Base-by-base conservation (phyloP, 2,888 invertebrate genomes). In the Nemotelus pantherinus region DNA sequence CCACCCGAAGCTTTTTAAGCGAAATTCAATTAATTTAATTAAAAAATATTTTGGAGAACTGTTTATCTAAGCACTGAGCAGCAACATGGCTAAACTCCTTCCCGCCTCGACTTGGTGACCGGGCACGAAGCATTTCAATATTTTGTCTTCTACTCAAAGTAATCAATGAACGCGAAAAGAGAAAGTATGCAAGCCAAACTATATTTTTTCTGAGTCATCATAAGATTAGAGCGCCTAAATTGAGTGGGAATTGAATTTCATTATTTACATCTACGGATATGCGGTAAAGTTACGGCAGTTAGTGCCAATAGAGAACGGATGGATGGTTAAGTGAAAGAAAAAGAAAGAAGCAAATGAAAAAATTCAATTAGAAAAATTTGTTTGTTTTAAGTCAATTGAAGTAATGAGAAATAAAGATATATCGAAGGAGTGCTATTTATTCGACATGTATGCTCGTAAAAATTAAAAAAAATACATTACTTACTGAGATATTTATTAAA, bases 21-120 rank as follows among this genome's bases (percentile, higher is more conserved):
- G 79, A 79, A 77, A 77, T 79, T 79, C 79, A 79, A 79, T 79
- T 79, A 79, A 79, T 77, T 76, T 77, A 79, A 79, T 79, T 79
- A 77, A 77, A 79, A 76, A 47, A 77, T 77, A 71, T 70, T 77
- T 74, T 60, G 50, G 43, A 48, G 53, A 65, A 44, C 2, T 74
- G 58, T 48, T 58, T 64, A 3, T 64, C 41, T 10, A 10, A n/a
- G 70, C 70, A 43, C 2, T 2, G 55, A 9, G 70, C 53, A 70
- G 43, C 25, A 25, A 25, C 25, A 25, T 1, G 55, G 44, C 10
- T 55, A 7, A 70, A 70, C 10, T 60, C 48, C 47, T 3, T 5
- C 44, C 2, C 44, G 44, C 45, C 45, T 57, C 44, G 39, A 6
- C n/a, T 58, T 43, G 45, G 44, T 25, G 3, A 57, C 10, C 10